Base-by-base conservation (phyloP, 2,888 invertebrate genomes). In the Mythimna pallens region DNA sequence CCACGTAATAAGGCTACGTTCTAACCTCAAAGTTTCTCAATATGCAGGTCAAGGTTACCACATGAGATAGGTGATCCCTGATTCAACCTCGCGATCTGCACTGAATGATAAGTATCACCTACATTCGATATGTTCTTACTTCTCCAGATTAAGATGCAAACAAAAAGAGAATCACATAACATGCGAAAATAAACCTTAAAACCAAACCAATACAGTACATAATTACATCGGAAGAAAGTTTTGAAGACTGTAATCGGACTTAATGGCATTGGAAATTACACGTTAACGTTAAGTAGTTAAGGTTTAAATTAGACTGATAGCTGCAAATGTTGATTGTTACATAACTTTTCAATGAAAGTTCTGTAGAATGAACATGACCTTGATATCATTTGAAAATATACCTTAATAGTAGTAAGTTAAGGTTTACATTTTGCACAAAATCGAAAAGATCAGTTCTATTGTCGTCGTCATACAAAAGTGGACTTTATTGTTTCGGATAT, bases 311-410 rank as follows among this genome's bases (percentile, higher is more conserved):
- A 17, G 3, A 20, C 4, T 25, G 17, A 1, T 47, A 36, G 1
- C 22, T 20, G 34, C 20, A 1, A n/a, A 61, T 14, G 80, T 62
- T 65, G 74, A 73, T 73, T 40, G 64, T 73, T 73, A 73, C 65
- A 52, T 65, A 76, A 79, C 64, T 65, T 55, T 34, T 43, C 54
- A 43, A 25, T 50, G 80, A 62, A 20, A 2, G 6, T 34, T 80
- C 55, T 30, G 40, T 4, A 65, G 61, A 47, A 20, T 20, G 50
- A 80, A 55, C 4, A 20, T 78, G 34, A 34, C 25, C 22, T 63
- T 69, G 63, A 17, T 10, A 54, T 34, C 57, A 67, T n/a, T 54
- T 34, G 17, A 67, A 70, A 73, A 43, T 43, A 30, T 3, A 61
- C 57, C 47, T 59, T 61, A 66, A 52, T 0, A 0, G 0, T 3